These are phyloP conservation scores for Sphecodes monilicornis DNA, from an alignment of 2,888 invertebrate species.

Conservation along the genomic window DNA sequence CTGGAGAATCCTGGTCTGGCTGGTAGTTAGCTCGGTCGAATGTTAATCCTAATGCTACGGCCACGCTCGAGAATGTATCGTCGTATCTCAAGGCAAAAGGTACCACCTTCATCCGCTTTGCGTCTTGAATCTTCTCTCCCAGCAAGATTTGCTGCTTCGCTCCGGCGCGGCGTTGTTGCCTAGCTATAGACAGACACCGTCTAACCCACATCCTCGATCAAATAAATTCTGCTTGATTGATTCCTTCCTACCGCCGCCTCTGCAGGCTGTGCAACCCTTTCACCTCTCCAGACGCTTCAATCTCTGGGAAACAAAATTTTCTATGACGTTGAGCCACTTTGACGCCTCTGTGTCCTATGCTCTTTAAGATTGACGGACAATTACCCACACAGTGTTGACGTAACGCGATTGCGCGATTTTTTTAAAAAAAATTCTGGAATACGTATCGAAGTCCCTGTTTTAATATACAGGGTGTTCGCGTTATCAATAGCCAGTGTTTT, in stretches of 20 bases:
- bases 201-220: not conserved
- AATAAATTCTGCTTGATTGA: slow-evolving; percentile 17
- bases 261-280: not conserved
- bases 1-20: slow-evolving; percentile 67
- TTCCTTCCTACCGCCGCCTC: not conserved
- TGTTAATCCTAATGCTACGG: slow-evolving; percentile 72
- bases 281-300: not conserved
- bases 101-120: slow-evolving; percentile 47
- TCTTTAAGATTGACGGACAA: not conserved
- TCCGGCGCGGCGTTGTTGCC: slow-evolving; percentile 19
- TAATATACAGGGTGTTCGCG: too few species aligned
- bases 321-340: not conserved
- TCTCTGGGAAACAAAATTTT: not conserved
- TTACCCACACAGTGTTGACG: not conserved
- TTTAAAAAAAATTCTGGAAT: too few species aligned
- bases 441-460: too few species aligned
- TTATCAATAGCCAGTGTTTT: too few species aligned
- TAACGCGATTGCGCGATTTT: not conserved
- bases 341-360: not conserved
- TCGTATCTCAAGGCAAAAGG: slow-evolving; percentile 56
- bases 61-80: slow-evolving; percentile 62
- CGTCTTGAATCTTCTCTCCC: slow-evolving; percentile 53
- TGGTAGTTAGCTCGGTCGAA: slow-evolving; percentile 73
- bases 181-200: slow-evolving; percentile 27
- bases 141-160: slow-evolving; percentile 39